Percentiles rank a stretch among this genome's conserved stretches.
These are phyloP conservation scores for Pipistrellus pipistrellus DNA, from an alignment of 2,797 vertebrate species.

Conservation along the genomic window DNA sequence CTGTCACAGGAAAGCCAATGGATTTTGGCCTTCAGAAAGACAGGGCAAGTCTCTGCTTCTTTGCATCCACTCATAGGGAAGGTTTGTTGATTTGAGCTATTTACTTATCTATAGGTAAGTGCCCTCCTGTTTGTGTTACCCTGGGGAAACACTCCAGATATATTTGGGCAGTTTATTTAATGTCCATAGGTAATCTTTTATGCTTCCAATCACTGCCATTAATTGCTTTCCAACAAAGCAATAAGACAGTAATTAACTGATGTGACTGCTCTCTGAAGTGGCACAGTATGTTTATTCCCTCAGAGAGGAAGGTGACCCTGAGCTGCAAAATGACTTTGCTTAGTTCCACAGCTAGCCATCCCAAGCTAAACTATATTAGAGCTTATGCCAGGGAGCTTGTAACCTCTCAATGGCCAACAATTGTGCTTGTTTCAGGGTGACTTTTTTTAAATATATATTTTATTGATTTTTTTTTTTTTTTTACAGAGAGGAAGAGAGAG, in stretches of 20 bases:
- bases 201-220: conserved; percentile 64
- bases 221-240: conserved; percentile 66
- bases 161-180: conserved; percentile 69
- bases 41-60: conserved; percentile 23
- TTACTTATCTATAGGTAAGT: conserved; percentile 59
- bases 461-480: too few relatives aligned
- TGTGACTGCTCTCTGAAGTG: conserved; percentile 54
- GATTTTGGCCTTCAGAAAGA: conserved; percentile 45
- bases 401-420: neutral
- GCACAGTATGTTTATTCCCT: conserved; percentile 4
- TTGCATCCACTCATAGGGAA: conserved; percentile 35
- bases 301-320: conserved; percentile 44
- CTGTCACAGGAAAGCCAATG: conserved; percentile 39
- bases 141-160: conserved; percentile 45
- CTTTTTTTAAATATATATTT: neutral
- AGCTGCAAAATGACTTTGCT: conserved; percentile 45
- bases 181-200: conserved; percentile 66
- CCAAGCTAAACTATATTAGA: conserved; percentile 9
- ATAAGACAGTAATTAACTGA: conserved; percentile 63
- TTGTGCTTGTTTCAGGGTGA: conserved; percentile 46
- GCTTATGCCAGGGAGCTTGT: conserved; percentile 21
- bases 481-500: too few relatives aligned
- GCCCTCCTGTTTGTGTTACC: neutral
- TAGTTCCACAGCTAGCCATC: conserved; percentile 45
- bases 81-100: conserved; percentile 61